phyloP scores from a whole-genome alignment of 2,888 invertebrate species.

The Xanthostigma xanthostigma region DNA sequence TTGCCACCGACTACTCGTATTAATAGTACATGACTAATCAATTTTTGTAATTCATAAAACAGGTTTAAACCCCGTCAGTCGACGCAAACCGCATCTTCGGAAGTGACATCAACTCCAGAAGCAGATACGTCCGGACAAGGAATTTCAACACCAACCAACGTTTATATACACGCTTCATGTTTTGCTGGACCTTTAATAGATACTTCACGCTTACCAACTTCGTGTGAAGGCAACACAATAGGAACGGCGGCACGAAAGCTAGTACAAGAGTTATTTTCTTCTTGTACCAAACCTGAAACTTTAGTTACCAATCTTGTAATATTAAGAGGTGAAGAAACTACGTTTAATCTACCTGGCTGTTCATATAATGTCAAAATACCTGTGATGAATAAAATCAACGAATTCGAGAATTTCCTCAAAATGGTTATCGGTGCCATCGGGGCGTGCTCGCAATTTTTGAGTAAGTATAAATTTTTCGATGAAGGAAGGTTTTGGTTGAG shows the following conservation, averaged over 20 bases:
- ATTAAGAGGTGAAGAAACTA: slow-evolving; percentile 25
- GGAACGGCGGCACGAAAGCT: slow-evolving; percentile 27
- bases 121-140: slow-evolving; percentile 28
- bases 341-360: slow-evolving; percentile 22
- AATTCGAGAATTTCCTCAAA: slow-evolving; percentile 37
- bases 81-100: not conserved
- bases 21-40: too few species aligned
- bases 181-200: slow-evolving; percentile 36
- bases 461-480: slow-evolving; percentile 23
- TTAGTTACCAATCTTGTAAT: slow-evolving; percentile 23
- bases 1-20: too few species aligned
- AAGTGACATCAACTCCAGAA: slow-evolving; percentile 22
- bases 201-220: slow-evolving; percentile 28
- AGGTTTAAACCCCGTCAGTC: slow-evolving; percentile 11
- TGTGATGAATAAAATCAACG: slow-evolving; percentile 23
- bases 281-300: slow-evolving; percentile 25
- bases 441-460: slow-evolving; percentile 40
- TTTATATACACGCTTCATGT: slow-evolving; percentile 36
- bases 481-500: too few species aligned
- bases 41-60: not conserved
- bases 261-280: slow-evolving; percentile 21
- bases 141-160: slow-evolving; percentile 32
- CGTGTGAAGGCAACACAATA: slow-evolving; percentile 32
- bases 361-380: slow-evolving; percentile 43
- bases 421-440: slow-evolving; percentile 35